Base-by-base conservation (phyloP, 92 coral and sea anemone genomes). In the Virgularia gustaviana region DNA sequence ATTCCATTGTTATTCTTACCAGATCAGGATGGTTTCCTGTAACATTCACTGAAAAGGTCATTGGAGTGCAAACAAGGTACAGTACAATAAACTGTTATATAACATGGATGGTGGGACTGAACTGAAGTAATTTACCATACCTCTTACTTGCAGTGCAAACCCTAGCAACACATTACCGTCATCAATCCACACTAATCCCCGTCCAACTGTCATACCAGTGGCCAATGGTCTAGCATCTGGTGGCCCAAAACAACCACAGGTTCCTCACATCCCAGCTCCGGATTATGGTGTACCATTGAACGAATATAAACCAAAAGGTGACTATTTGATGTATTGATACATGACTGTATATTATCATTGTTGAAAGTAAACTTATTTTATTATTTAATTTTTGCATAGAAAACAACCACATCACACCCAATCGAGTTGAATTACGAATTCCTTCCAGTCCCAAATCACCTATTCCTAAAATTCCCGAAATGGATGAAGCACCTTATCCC, bases 11-110 rank as follows among this genome's bases (percentile, higher is more conserved):
- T 24, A 18, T 58, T 15, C 15, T 18, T 30, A 18, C 31, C 62
- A 89, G 96, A 71, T 89, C 88, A 13, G 96, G 96, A 18, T 89
- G 96, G 96, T 89, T 78, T 51, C 96, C 96, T 1, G 90, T 89
- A 9, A 77, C 90, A 20, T 89, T 83, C 57, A 83, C 90, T 15
- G 91, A 89, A 44, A 83, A 83, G 36, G 75, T 83, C n/a, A 28
- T 86, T 1, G 96, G 88, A 32, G 90, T 89, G 43, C 47, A 79
- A 2, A 80, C 90, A 33, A 87, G 96, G 96, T 89, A 57, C 54
- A 33, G 28, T 5, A 47, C 5, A 47, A 47, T 47, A 15, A 15
- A 15, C n/a, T 25, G 22, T 47, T 47, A 25, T 25, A 4, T n/a
- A n/a, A 2, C 24, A 9, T 24, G 36, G 35, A 9, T 32, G 36